Evolutionary conservation across 2,888 invertebrate genomes (phyloP).

Genomic region (Chromoteleia sp.): DNA sequence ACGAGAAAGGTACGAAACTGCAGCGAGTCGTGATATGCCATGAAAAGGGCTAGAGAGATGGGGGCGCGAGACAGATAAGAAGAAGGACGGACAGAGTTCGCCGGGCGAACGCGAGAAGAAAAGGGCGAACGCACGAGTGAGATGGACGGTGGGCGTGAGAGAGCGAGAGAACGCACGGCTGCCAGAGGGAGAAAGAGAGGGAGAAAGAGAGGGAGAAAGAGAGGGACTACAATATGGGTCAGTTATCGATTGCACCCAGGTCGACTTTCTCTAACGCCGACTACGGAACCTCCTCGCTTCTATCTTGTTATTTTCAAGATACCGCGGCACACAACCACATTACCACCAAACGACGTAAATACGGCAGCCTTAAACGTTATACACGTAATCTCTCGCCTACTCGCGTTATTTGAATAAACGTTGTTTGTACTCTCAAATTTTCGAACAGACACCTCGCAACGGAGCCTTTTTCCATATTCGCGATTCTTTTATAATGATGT

Average conservation of each 20-base stretch:
- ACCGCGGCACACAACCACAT: slow-evolving; percentile 70
- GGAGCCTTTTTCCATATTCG: slow-evolving; percentile 12
- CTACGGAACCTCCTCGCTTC: slow-evolving; percentile 77
- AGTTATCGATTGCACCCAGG: slow-evolving; percentile 74
- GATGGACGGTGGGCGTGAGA: slow-evolving; percentile 13
- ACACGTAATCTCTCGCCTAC: slow-evolving; percentile 58
- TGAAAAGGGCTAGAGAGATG: too few species aligned
- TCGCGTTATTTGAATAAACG: slow-evolving; percentile 55
- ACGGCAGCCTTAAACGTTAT: slow-evolving; percentile 51
- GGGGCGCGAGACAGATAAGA: slow-evolving; percentile 33
- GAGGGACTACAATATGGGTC: slow-evolving; percentile 73
- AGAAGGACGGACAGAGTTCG: slow-evolving; percentile 28
- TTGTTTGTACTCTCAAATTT: slow-evolving; percentile 35
- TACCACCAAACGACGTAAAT: slow-evolving; percentile 63
- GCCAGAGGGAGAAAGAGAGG: slow-evolving; percentile 31
- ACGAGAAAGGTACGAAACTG: slow-evolving; percentile 39
- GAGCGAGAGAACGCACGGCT: background rate
- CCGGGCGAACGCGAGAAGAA: slow-evolving; percentile 38
- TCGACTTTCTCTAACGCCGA: slow-evolving; percentile 79
- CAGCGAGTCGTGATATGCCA: slow-evolving; percentile 24
- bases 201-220: slow-evolving; percentile 39
- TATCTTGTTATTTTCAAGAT: slow-evolving; percentile 82
- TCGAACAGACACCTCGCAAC: slow-evolving; percentile 1
- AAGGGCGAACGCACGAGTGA: slow-evolving; percentile 44
- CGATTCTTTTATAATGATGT: slow-evolving; percentile 18